These are phyloP conservation scores for Chloroclystis v-ata DNA, from an alignment of 2,888 invertebrate species.

Conservation along the genomic window DNA sequence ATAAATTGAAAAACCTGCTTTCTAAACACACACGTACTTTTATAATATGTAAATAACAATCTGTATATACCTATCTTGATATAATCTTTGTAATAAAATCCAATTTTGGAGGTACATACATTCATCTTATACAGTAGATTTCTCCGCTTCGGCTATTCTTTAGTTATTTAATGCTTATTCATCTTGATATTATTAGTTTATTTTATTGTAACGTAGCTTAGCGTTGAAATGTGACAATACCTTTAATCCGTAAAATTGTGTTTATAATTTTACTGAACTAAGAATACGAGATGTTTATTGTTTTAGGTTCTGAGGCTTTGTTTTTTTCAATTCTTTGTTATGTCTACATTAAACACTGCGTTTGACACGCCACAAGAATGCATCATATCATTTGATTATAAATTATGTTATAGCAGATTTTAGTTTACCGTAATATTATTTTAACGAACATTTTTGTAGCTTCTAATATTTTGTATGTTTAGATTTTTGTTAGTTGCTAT, in stretches of 20 bases:
- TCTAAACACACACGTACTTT: background rate
- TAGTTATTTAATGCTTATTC: conserved; percentile 38
- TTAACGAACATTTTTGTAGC: conserved; percentile 48
- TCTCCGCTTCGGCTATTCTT: conserved; percentile 28
- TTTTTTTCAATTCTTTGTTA: conserved; percentile 37
- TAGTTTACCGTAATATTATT: conserved; percentile 58
- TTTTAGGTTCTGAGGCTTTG: background rate
- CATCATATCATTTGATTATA: conserved; percentile 79
- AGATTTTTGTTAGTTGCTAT: conserved; percentile 30
- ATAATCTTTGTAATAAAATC: too few species aligned
- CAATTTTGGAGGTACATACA: too few species aligned
- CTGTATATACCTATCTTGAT: conserved; percentile 15
- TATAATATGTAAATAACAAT: conserved; percentile 20
- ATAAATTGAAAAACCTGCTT: too few species aligned
- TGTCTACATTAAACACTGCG: conserved; percentile 40
- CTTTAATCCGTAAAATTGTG: background rate
- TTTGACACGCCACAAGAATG: conserved; percentile 71
- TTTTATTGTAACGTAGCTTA: conserved; percentile 36
- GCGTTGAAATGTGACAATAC: conserved; percentile 27
- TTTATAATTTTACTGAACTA: too few species aligned
- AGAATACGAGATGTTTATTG: background rate
- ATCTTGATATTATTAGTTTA: conserved; percentile 52
- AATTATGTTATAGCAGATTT: conserved; percentile 62
- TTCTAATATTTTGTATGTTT: conserved; percentile 37
- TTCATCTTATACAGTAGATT: too few species aligned